These are phyloP conservation scores for Echinarachnius parma DNA, from an alignment of 53 echinoderm and acorn worm genomes.

Conservation along the genomic window DNA sequence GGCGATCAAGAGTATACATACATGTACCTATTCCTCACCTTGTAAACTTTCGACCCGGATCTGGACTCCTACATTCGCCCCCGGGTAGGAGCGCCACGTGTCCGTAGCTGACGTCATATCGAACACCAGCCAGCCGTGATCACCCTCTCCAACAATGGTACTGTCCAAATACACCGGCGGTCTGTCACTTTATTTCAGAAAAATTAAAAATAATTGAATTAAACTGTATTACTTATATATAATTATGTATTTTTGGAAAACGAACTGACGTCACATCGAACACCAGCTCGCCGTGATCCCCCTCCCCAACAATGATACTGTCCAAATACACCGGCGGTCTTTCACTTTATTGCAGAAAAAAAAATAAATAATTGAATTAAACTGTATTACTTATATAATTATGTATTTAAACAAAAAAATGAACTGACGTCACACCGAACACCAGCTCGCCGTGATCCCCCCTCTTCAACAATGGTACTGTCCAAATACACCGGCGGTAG, in stretches of 20 bases:
- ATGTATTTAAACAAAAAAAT: too few species aligned
- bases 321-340: conserved; percentile 64
- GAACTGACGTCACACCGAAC: conserved; percentile 80
- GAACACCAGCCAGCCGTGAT: conserved; percentile 88
- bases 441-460: conserved; percentile 85
- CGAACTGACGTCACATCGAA: conserved; percentile 85
- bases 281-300: conserved; percentile 82
- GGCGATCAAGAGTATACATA: too few species aligned
- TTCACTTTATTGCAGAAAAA: too few species aligned
- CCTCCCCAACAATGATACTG: conserved; percentile 54
- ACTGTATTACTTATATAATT: too few species aligned
- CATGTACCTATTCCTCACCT: conserved; percentile 69
- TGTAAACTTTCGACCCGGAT: conserved; percentile 65
- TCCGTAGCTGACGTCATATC: conserved; percentile 75
- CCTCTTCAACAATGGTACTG: conserved; percentile 54
- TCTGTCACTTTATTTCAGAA: conserved; percentile 67
- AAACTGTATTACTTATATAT: too few species aligned
- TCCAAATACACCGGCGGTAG: conserved; percentile 63
- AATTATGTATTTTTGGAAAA: too few species aligned
- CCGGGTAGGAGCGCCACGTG: conserved; percentile 69
- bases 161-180: conserved; percentile 66
- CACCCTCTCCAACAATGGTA: conserved; percentile 54
- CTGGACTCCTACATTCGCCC: conserved; percentile 68
- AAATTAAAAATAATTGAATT: too few species aligned
- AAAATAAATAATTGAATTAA: too few species aligned